Evolutionary conservation across 2,888 invertebrate species (phyloP), one percentile per base, ranked within the genome.

Genomic region (Epistrophe grossulariae): DNA sequence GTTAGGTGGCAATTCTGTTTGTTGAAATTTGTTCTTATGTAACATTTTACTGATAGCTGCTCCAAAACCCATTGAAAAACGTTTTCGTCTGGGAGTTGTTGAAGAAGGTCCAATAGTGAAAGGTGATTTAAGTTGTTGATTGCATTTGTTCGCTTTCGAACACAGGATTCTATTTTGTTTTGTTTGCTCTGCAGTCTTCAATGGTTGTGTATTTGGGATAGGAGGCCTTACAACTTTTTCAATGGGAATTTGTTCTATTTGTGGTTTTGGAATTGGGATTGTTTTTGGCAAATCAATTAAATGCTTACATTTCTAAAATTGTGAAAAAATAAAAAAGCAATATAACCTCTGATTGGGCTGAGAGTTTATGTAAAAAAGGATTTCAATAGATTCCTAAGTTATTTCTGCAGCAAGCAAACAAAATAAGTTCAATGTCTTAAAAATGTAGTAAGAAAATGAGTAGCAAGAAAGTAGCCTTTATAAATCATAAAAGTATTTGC

Each of bases 21-120:
- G 15, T 48, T 35, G 57, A 5, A 17, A 0, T 45, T 76, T 83
- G 4, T 62, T 52, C 45, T 79, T 83, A 15, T 76, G 35, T 11
- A 87, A 48, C 10, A 87, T 79, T 79, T 57, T 87, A 35, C 35
- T 79, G 17, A 87, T 68, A 3, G 76, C 68, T 13, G 76, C 76
- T 40, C 79, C 79, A 13, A 87, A 35, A 2, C 45, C 45, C 11
- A 19, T 13, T 35, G 76, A 38, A n/a, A 79, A 79, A 31, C 66
- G 62, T 15, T 40, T n/a, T 24, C 50, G 59, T 10, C 45, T 62
- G 6, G 64, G 59, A 31, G 70, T 31, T 48, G 31, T 52, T 4
- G 76, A 5, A 7, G 70, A 19, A 13, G 71, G 72, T 2, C 43
- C 43, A 6, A 81, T 7, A 11, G 77, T 81, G 3, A 59, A 78